Evolutionary conservation across 2,797 vertebrate species (phyloP).

Genomic region (Cebuella pygmaea): DNA sequence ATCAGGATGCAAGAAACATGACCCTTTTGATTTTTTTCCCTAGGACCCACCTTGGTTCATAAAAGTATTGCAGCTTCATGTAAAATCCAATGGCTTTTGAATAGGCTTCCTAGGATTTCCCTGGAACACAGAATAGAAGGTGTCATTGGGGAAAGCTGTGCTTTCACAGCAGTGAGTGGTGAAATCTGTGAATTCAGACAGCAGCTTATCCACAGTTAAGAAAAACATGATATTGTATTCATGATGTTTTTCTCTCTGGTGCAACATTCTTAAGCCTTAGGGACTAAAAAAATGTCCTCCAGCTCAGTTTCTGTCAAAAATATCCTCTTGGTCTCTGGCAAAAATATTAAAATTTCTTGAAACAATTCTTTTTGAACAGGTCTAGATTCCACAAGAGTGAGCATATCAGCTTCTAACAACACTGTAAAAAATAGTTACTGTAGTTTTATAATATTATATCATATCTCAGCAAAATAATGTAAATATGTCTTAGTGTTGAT

Average conservation of each 20-base stretch:
- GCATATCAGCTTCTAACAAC: background rate
- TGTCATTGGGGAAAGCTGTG: background rate
- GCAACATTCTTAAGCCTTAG: background rate
- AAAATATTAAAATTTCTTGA: background rate
- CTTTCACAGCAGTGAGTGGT: background rate
- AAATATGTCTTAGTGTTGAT: background rate
- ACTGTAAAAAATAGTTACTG: background rate
- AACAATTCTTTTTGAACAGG: background rate
- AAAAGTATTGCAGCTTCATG: background rate
- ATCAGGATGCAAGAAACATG: background rate
- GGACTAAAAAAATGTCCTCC: background rate
- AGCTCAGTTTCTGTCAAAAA: background rate
- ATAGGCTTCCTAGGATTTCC: background rate
- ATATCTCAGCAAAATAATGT: background rate
- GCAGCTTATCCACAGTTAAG: background rate
- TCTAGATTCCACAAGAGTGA: background rate
- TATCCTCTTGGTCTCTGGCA: background rate
- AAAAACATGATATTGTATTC: background rate
- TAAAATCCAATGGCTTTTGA: constrained; percentile 29
- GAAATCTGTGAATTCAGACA: background rate
- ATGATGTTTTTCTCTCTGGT: background rate
- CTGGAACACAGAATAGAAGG: background rate
- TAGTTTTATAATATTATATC: background rate
- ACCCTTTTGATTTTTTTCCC: background rate
- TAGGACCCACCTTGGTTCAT: background rate